Base-by-base conservation (phyloP, 2,888 invertebrate genomes). In the Andricus curvator region DNA sequence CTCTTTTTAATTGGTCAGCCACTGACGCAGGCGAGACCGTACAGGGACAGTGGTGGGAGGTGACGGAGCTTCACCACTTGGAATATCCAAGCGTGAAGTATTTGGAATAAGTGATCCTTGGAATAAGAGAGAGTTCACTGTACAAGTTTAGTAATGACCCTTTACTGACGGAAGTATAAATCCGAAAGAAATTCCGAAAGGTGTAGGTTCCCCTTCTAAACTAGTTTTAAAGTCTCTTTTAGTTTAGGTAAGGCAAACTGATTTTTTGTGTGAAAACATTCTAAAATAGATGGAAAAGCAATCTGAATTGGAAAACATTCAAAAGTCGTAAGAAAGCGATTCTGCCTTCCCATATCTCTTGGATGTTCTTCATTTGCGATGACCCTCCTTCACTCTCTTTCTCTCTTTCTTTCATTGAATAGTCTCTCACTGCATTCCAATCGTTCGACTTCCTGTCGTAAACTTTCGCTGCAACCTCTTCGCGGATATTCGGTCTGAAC, bases 401-500 rank as follows among this genome's bases (percentile, higher is more conserved):
- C 41, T 68, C 78, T 81, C 29, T 77, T 80, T 81, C 81, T 82
- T 80, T 84, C 79, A 56, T 56, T 81, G 80, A 83, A 84, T 85
- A 81, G 82, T 80, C 83, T 82, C 60, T 84, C 81, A 82, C 78
- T 80, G 82, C 81, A 85, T 84, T 85, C 80, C 79, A 78, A 85
- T 84, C 82, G 78, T 80, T 81, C 79, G 84, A 83, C 83, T 84
- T 85, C 81, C 78, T 81, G 83, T 85, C 81, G 82, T 78, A 78
- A 86, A 86, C 82, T 85, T 85, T 80, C 74, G 81, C 74, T 67
- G 74, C 68, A 62, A 22, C 76, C 81, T 78, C 78, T 15, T 77
- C 33, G 48, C 68, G n/a, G 78, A 78, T 79, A 77, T 70, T 68
- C 74, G 81, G 74, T 82, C 80, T 70, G 82, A 89, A 89, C 89